These are phyloP conservation scores for Monomorium pharaonis DNA, from an alignment of 1,140 invertebrate species.

Conservation along the genomic window DNA sequence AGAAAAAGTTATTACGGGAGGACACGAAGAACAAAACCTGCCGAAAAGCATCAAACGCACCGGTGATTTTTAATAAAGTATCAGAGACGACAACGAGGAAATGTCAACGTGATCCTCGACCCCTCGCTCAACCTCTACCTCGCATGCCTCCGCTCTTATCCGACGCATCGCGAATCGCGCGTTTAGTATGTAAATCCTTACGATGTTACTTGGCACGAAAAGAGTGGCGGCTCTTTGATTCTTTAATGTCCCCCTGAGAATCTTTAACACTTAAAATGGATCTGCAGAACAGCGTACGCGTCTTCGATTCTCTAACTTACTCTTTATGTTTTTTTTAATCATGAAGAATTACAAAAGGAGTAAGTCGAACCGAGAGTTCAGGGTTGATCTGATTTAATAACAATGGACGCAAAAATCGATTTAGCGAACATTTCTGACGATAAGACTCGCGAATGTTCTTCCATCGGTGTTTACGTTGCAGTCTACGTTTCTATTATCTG, in stretches of 20 bases:
- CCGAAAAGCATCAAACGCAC: slow-evolving; percentile 50
- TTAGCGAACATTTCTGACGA: too few relatives aligned
- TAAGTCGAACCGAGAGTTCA: too few relatives aligned
- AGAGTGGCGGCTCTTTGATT: not conserved
- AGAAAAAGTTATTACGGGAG: slow-evolving; percentile 48
- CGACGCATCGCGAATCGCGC: not conserved
- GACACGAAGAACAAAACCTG: slow-evolving; percentile 32
- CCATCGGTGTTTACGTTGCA: too few relatives aligned
- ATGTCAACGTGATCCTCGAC: not conserved
- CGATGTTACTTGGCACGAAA: not conserved
- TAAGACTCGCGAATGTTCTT: too few relatives aligned
- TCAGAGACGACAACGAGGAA: not conserved
- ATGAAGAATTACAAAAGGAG: too few relatives aligned
- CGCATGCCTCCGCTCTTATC: slow-evolving; percentile 5
- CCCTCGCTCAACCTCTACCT: not conserved
- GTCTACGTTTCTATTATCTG: too few relatives aligned
- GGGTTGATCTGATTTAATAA: too few relatives aligned
- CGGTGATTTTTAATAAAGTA: slow-evolving; percentile 63
- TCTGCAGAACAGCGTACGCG: not conserved
- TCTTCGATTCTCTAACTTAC: not conserved
- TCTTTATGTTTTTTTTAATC: too few relatives aligned
- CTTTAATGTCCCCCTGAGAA: not conserved
- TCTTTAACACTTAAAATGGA: not conserved
- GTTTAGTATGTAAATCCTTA: slow-evolving; percentile 36
- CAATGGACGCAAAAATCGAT: too few relatives aligned